Base-by-base conservation (phyloP, 1,140 invertebrate genomes). In the Tetramorium alpestre region DNA sequence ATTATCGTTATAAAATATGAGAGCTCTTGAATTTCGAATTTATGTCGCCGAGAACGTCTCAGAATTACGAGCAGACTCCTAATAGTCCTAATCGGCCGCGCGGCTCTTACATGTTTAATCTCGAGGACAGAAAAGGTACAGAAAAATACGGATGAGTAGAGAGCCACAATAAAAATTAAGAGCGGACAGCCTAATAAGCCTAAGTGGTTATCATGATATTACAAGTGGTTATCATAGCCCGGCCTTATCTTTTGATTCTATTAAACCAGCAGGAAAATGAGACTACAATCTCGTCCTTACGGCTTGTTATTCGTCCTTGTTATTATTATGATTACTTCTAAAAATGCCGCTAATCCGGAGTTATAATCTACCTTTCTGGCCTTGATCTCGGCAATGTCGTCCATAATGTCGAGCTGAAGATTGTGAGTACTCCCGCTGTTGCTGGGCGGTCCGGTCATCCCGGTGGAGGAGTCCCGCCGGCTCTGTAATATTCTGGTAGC, bases 361-460 rank as follows among this genome's bases (percentile, higher is more conserved):
- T 22, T 56, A 56, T 33, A 41, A 56, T 41, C 86, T 87, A 95
- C 98, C 96, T 98, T 98, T 58, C 97, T 96, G 1, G 97, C 97
- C 92, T 97, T 97, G 28, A 98, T 97, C 76, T 96, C 95, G 1
- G 95, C 95, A 54, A 98, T 98, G 91, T 98, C 97, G 90, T 98
- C 98, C 97, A 98, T 98, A 81, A 98, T 98, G 91, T 98, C 98
- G 78, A 98, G 95, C 91, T 98, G 97, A 25, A 98, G 95, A 93
- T 98, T 98, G 92, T 98, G 98, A 18, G 97, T 96, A 92, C 97
- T 98, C 54, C 98, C 98, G 22, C 96, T 96, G 33, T 97, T 97
- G 25, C 97, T 97, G 38, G 97, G 97, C 2, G 97, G 97, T 69
- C 97, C 96, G 0, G 91, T 91, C 1, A 93, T 70, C 62, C 95